Base-by-base conservation (phyloP, 2,888 invertebrate species). In the Nomada flava region DNA sequence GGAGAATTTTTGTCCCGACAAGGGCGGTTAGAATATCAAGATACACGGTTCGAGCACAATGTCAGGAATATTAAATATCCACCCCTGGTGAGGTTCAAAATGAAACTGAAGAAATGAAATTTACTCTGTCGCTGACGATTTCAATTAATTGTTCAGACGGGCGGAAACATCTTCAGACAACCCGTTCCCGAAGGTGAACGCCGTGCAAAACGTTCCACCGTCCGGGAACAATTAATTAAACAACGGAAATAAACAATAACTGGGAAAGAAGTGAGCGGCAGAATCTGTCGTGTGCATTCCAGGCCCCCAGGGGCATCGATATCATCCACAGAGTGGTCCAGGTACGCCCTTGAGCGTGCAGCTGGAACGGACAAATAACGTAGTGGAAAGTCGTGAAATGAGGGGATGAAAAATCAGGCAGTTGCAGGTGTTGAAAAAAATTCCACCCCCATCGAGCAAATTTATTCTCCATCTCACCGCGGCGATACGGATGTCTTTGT, bases 331-430 rank as follows among this genome's bases (percentile, higher is more conserved):
- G 47, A 20, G 23, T 53, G 79, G 70, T 69, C 64, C 57, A 60
- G 47, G 7, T 53, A 62, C 50, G n/a, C 69, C 36, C 64, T 44
- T 63, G 62, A 62, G 44, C 47, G 44, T 52, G 64, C 9, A 20
- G 53, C 55, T 29, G 73, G 55, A 73, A 64, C 64, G 42, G 76
- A 59, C 75, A 68, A 77, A 77, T 80, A 80, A 79, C 79, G 79
- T 60, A 36, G 79, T 69, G 76, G 55, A 76, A 76, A 73, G 71
- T 76, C 72, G 26, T 20, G 53, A 3, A 9, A 36, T 36, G 7
- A 7, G 67, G 23, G 47, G 53, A 63, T 13, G 60, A 15, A 60
- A 63, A 68, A 78, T 80, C 55, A 63, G 78, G 55, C 53, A 65
- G 60, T 78, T 4, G 11, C 1, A 42, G 78, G 73, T 65, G 67